A percentile compares a stretch with the other conserved stretches of the same genome.
Conservation (phyloP, 2,888 invertebrate genomes). For the Aleiodes leptofemur region DNA sequence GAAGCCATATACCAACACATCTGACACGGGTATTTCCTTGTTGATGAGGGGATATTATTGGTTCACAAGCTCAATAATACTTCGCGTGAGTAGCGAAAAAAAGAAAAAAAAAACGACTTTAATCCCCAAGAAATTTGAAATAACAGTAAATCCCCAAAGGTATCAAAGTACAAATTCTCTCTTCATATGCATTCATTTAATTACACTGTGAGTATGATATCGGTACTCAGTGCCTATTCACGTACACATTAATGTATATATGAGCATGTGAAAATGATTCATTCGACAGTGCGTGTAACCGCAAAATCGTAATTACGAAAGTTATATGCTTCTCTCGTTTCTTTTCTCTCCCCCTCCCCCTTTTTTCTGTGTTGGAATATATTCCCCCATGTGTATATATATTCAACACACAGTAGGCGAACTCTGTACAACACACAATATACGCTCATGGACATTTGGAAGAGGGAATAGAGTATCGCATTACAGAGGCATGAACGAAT, state of each 20-base stretch:
- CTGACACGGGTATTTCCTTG: constrained; percentile 31
- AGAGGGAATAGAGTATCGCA: no score
- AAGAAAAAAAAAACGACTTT: constrained; percentile 24
- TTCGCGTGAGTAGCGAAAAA: not conserved
- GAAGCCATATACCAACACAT: constrained; percentile 26
- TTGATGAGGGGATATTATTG: constrained; percentile 27
- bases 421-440: not conserved
- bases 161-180: constrained; percentile 40
- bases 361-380: not conserved
- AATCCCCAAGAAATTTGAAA: constrained; percentile 41
- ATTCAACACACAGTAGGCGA: constrained; percentile 13
- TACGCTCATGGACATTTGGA: no score
- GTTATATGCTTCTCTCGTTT: constrained; percentile 15
- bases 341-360: not conserved
- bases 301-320: constrained; percentile 50
- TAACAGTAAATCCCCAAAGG: constrained; percentile 30
- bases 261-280: constrained; percentile 31
- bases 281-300: constrained; percentile 41
- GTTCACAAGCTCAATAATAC: constrained; percentile 3
- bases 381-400: not conserved
- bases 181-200: constrained; percentile 52
- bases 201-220: constrained; percentile 50
- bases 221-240: constrained; percentile 46
- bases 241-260: constrained; percentile 39
- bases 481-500: no score